A percentile compares a stretch with the other conserved stretches of the same genome.
These are phyloP conservation scores for Anthrax anthrax DNA, from an alignment of 2,888 invertebrate genomes.

Conservation along the genomic window DNA sequence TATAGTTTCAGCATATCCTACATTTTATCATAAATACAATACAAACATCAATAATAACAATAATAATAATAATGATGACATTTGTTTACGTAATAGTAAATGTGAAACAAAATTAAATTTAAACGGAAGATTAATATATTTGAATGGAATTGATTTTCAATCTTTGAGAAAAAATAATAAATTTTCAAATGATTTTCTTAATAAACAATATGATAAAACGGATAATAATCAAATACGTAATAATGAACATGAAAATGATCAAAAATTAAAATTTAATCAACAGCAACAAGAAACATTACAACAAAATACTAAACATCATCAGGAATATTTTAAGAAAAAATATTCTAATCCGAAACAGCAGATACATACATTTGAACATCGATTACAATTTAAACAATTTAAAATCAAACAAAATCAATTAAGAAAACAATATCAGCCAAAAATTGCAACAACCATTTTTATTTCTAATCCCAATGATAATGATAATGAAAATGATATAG, in stretches of 20 bases:
- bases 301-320: neutral
- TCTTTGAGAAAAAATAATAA: conserved; percentile 13
- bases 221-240: neutral
- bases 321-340: too few relatives aligned
- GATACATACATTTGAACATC: too few relatives aligned
- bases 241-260: too few relatives aligned
- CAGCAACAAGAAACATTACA: neutral
- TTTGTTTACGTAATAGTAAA: too few relatives aligned
- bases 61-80: conserved; percentile 11
- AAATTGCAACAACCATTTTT: too few relatives aligned
- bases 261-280: neutral
- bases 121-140: conserved; percentile 15
- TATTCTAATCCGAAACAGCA: too few relatives aligned
- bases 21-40: neutral
- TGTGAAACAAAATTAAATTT: too few relatives aligned
- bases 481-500: neutral
- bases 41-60: conserved; percentile 3
- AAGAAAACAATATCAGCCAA: too few relatives aligned
- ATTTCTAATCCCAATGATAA: neutral
- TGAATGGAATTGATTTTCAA: conserved; percentile 15
- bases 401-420: too few relatives aligned
- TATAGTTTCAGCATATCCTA: conserved; percentile 9
- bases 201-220: neutral
- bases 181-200: neutral
- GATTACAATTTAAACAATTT: too few relatives aligned